phyloP scores from a whole-genome alignment of 2,888 invertebrate genomes.

The Xanthorhoe spadicearia region DNA sequence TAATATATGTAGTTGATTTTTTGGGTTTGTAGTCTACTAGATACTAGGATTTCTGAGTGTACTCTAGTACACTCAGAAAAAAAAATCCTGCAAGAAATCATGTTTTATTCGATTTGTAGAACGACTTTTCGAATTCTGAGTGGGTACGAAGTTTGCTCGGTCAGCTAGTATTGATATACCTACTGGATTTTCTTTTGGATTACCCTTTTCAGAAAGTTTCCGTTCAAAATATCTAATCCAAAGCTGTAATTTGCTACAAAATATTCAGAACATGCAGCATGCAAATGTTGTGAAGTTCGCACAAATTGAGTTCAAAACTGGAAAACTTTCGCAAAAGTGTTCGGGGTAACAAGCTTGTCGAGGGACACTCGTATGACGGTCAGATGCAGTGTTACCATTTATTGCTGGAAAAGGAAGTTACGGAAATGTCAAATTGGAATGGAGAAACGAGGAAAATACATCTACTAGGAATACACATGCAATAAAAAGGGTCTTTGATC shows the following conservation, averaged over 20 bases:
- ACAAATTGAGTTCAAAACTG: constrained; percentile 30
- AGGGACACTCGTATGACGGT: constrained; percentile 10
- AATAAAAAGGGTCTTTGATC: too few relatives aligned
- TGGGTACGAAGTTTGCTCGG: too few relatives aligned
- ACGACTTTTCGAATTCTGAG: too few relatives aligned
- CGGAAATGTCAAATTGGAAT: neutral
- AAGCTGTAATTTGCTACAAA: constrained; percentile 16
- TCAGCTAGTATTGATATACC: neutral
- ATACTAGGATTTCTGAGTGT: too few relatives aligned
- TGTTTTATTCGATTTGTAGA: too few relatives aligned
- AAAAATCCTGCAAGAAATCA: too few relatives aligned
- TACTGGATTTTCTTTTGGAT: neutral
- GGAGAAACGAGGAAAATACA: neutral
- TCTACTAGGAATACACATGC: neutral
- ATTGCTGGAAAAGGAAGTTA: neutral
- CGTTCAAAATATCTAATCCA: neutral
- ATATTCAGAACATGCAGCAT: constrained; percentile 25
- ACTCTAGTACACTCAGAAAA: too few relatives aligned
- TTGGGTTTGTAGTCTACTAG: too few relatives aligned
- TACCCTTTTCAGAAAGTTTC: neutral
- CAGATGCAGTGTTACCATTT: constrained; percentile 8
- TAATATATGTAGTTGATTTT: too few relatives aligned
- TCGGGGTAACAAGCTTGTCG: constrained; percentile 22
- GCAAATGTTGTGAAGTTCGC: constrained; percentile 22
- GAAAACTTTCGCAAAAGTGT: constrained; percentile 32